A percentile compares a stretch with the other conserved stretches of the same genome.
Conservation (phyloP, 2,797 vertebrate species). For the Micrastur ruficollis region DNA sequence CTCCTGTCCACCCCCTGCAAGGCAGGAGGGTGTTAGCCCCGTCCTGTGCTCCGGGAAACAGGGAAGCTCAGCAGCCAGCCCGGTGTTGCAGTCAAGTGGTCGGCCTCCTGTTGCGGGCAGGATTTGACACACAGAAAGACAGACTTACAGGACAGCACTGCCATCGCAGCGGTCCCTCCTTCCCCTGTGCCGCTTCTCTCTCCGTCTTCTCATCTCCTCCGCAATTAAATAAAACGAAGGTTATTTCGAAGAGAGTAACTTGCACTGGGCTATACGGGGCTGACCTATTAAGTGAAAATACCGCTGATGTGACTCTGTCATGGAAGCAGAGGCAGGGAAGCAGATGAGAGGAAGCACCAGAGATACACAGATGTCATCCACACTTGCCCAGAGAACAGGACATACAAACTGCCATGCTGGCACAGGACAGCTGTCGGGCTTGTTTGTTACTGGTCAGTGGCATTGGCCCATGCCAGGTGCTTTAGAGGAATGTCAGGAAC, state of each 20-base stretch:
- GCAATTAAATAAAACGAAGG: not conserved
- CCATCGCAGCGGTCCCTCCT: not conserved
- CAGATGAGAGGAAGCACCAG: not conserved
- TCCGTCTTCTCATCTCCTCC: not conserved
- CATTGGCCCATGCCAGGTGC: not conserved
- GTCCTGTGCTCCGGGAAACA: rapidly evolving
- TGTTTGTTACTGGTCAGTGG: not conserved
- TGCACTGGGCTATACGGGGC: not conserved
- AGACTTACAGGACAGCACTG: not conserved
- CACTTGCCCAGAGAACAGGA: not conserved
- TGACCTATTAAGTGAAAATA: not conserved
- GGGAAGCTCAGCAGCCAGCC: not conserved
- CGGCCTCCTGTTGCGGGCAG: not conserved
- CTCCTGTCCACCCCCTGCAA: not conserved
- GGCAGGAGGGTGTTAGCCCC: not conserved
- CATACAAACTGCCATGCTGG: not conserved
- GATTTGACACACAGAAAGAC: not conserved
- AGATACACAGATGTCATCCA: not conserved
- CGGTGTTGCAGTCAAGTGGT: not conserved
- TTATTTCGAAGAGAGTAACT: not conserved
- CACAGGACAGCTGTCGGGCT: not conserved
- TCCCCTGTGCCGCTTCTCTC: not conserved
- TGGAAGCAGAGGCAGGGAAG: not conserved
- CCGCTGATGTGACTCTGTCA: not conserved
- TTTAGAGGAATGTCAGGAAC: not conserved